Base-by-base conservation (phyloP, 2,113 vertebrate species). In the Gymnarchus niloticus region DNA sequence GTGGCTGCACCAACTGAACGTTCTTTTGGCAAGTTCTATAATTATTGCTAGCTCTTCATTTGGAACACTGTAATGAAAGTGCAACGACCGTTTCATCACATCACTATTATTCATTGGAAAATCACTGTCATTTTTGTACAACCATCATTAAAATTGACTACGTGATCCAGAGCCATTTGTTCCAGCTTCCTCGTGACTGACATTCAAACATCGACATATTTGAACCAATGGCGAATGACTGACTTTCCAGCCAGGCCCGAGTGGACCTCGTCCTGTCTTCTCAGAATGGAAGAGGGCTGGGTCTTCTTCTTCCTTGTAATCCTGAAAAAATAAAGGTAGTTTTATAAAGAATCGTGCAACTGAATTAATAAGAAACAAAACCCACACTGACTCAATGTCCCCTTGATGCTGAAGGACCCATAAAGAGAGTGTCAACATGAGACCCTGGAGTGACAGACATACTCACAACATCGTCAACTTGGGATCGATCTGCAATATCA, bases 241-340 rank as follows among this genome's bases (percentile, higher is more conserved):
- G 76, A 93, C 93, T 92, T 93, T 92, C 93, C 93, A 94, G 52
- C 89, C 90, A 21, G 93, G 92, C 37, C 91, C 93, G 10, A 94
- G 84, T 3, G 92, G 93, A 3, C 93, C 93, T 83, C 93, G 89
- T 6, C 89, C 89, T 0, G 93, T 94, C 73, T 94, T 94, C 86
- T 89, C 88, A 0, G 93, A 94, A 83, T 91, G 92, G 84, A 89
- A 93, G 21, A 90, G 28, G 37, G 92, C 91, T 37, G 93, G 93
- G 83, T 93, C 93, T 76, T 94, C 92, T 3, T 94, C 92, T 85
- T 89, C 54, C 56, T 94, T 94, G 49, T 93, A 93, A 85, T 93
- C 93, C 93, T 94, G 9, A 78, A 0, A 78, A 44, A 78, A 7
- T 10, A 8, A 78, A 37, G 33, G 37, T 3, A 19, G 1, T 41